A percentile compares a stretch with the other conserved stretches of the same genome.
Conservation (phyloP, 2,888 invertebrate genomes). For the Drosophila aldrichi region DNA sequence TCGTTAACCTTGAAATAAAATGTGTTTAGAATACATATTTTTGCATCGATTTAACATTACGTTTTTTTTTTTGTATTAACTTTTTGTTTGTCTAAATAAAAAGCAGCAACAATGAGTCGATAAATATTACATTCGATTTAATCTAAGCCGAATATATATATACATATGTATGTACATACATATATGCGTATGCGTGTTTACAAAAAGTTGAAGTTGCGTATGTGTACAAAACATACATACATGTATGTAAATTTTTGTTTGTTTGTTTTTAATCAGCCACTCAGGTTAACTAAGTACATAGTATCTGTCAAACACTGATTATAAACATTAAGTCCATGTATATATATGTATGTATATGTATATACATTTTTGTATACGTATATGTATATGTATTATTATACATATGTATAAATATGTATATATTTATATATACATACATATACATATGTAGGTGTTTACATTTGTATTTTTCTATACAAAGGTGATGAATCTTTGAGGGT, state of each 20-base stretch:
- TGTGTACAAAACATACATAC: not conserved
- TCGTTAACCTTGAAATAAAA: not conserved
- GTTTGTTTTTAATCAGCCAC: not conserved
- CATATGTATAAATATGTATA: not conserved
- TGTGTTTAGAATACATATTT: not conserved
- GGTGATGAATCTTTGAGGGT: constrained; percentile 18
- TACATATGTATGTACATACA: not conserved
- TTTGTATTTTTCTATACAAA: constrained; percentile 8
- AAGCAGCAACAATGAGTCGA: not conserved
- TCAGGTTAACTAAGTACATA: constrained; percentile 3
- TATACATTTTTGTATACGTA: not conserved
- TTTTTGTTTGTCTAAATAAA: not conserved
- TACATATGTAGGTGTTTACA: not conserved
- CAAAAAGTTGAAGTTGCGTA: not conserved
- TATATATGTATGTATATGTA: no score
- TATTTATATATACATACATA: not conserved
- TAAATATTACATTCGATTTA: constrained; percentile 1
- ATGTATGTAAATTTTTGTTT: not conserved
- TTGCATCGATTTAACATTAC: not conserved
- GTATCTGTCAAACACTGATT: constrained; percentile 3
- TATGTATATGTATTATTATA: not conserved
- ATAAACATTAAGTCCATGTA: not conserved
- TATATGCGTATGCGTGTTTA: constrained; percentile 2
- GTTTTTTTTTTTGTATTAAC: no score
- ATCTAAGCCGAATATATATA: not conserved